Evolutionary conservation across 2,888 invertebrate species (phyloP).

Genomic region (Chorisops tibialis): DNA sequence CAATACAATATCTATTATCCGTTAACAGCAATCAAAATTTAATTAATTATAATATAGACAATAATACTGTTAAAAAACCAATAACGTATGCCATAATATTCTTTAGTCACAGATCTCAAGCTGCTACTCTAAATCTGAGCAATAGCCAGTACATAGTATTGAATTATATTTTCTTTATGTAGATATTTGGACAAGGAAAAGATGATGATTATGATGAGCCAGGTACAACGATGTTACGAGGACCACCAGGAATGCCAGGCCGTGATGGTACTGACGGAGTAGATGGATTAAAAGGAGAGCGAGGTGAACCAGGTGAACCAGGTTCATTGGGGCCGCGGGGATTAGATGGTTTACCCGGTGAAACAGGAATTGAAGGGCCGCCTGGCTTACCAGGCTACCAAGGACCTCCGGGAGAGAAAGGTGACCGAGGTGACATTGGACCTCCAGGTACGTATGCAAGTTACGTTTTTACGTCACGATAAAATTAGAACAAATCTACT

Average conservation of each 20-base stretch:
- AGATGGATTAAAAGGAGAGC: conserved; percentile 54
- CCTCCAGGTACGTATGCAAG: conserved; percentile 79
- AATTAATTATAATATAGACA: too few relatives aligned
- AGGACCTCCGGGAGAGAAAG: conserved; percentile 85
- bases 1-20: too few relatives aligned
- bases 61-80: too few relatives aligned
- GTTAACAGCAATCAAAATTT: too few relatives aligned
- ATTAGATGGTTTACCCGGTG: conserved; percentile 69
- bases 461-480: neutral
- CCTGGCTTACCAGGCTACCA: conserved; percentile 73
- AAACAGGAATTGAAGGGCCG: conserved; percentile 82
- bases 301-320: conserved; percentile 72
- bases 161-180: conserved; percentile 21
- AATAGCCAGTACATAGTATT: too few relatives aligned
- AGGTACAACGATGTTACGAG: conserved; percentile 57
- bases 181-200: conserved; percentile 52
- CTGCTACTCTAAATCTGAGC: too few relatives aligned
- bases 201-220: conserved; percentile 53
- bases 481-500: too few relatives aligned
- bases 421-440: conserved; percentile 83
- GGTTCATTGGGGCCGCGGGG: conserved; percentile 76
- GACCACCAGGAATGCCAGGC: conserved; percentile 55
- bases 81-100: too few relatives aligned
- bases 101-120: too few relatives aligned
- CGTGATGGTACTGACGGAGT: conserved; percentile 50